A percentile compares a stretch with the other conserved stretches of the same genome.
Conservation (phyloP, 2,113 vertebrate species). For the Colossoma macropomum region DNA sequence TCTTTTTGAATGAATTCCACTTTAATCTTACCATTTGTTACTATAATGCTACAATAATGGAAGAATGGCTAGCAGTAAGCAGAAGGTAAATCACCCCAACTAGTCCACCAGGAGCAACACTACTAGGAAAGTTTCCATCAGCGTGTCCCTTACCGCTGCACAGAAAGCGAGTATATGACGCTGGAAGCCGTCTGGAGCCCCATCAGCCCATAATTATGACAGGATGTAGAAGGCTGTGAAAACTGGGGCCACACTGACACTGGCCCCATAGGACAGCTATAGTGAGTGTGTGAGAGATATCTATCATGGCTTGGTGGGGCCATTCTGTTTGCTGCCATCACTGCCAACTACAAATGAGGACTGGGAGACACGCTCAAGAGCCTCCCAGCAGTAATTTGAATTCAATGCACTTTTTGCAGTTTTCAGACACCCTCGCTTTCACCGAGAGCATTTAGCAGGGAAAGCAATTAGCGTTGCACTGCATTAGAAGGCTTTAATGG, state of each 20-base stretch:
- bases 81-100: slow-evolving; percentile 21
- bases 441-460: slow-evolving; percentile 12
- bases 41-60: slow-evolving; percentile 23
- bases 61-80: slow-evolving; percentile 14
- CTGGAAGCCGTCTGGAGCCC: not conserved
- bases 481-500: slow-evolving; percentile 26
- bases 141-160: slow-evolving; percentile 25
- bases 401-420: slow-evolving; percentile 1
- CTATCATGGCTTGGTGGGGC: not conserved
- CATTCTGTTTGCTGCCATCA: not conserved
- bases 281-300: not conserved
- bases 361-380: not conserved
- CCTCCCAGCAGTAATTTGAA: slow-evolving; percentile 43
- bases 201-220: slow-evolving; percentile 40
- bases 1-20: slow-evolving; percentile 4
- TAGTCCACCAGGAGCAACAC: slow-evolving; percentile 29
- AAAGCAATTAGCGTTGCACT: slow-evolving; percentile 27
- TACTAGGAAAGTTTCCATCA: slow-evolving; percentile 25
- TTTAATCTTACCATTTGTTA: slow-evolving; percentile 27
- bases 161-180: not conserved
- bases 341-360: slow-evolving; percentile 7
- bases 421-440: slow-evolving; percentile 9
- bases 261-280: slow-evolving; percentile 3
- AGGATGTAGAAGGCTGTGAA: slow-evolving; percentile 10
- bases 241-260: slow-evolving; percentile 9